These are phyloP conservation scores for Metallyticus violacea DNA, from an alignment of 2,888 invertebrate genomes.

Conservation along the genomic window DNA sequence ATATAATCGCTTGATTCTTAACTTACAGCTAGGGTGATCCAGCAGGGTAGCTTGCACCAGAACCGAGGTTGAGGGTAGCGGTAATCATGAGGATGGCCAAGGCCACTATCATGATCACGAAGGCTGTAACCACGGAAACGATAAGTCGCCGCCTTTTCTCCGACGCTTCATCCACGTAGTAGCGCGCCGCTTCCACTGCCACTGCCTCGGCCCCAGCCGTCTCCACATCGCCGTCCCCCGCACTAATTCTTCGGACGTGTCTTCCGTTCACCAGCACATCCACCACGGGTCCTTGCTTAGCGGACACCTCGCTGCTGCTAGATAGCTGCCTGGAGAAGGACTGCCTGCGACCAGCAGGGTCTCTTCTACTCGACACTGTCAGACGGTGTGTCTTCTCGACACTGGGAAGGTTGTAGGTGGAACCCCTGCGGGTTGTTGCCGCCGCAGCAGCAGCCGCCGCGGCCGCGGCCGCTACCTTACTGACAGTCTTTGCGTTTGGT, in stretches of 20 bases:
- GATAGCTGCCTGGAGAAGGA: not conserved
- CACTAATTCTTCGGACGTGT: not conserved
- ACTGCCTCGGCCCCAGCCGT: not conserved
- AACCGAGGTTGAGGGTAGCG: conserved; percentile 22
- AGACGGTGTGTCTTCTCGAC: not conserved
- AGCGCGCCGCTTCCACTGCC: not conserved
- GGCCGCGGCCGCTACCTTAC: not conserved
- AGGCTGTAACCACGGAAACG: conserved; percentile 26
- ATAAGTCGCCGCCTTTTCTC: conserved; percentile 27
- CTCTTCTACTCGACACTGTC: not conserved
- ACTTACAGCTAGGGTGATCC: not conserved
- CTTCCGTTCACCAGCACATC: not conserved
- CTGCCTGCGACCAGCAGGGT: not conserved
- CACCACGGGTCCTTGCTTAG: not conserved
- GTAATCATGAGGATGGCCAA: conserved; percentile 31
- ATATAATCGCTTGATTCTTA: too few relatives aligned
- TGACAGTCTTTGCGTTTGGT: not conserved
- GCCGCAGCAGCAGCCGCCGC: not conserved
- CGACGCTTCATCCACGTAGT: not conserved
- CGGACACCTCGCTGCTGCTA: not conserved
- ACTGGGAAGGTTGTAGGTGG: not conserved
- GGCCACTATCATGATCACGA: conserved; percentile 25
- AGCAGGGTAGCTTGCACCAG: not conserved
- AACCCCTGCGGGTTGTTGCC: not conserved
- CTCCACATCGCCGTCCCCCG: not conserved